Evolutionary conservation across 1,140 invertebrate species (phyloP).

Genomic region (Goniozus legneri): DNA sequence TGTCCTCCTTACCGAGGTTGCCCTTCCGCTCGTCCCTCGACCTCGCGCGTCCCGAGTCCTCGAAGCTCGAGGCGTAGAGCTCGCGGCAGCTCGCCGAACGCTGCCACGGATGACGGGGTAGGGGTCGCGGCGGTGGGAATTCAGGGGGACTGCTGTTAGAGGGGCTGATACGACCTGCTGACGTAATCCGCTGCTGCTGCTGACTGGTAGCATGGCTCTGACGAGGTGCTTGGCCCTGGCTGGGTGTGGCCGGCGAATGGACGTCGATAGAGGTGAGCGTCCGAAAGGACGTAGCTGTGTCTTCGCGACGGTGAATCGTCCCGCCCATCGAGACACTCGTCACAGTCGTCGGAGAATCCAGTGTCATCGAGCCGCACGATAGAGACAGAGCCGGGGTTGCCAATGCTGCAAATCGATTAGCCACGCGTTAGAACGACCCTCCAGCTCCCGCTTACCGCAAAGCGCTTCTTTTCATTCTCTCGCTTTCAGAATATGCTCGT

Average conservation of each 20-base stretch:
- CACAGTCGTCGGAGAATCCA: constrained; percentile 58
- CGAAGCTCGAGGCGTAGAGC: constrained; percentile 69
- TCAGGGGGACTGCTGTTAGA: constrained; percentile 55
- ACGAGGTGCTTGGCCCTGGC: constrained; percentile 43
- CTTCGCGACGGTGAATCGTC: constrained; percentile 54
- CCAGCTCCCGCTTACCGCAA: too few relatives aligned
- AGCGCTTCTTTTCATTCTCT: too few relatives aligned
- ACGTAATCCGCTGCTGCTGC: constrained; percentile 51
- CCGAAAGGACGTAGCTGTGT: constrained; percentile 56
- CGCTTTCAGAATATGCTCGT: too few relatives aligned
- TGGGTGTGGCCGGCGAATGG: constrained; percentile 53
- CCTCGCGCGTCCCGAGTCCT: constrained; percentile 63
- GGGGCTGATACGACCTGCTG: constrained; percentile 57
- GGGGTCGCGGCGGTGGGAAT: constrained; percentile 47
- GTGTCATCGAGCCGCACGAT: constrained; percentile 62
- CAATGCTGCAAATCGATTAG: constrained; percentile 36
- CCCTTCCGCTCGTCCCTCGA: constrained; percentile 39
- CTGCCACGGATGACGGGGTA: constrained; percentile 62
- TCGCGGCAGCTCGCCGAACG: constrained; percentile 77
- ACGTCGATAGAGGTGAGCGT: constrained; percentile 56
- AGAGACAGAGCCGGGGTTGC: constrained; percentile 57
- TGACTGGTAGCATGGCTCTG: constrained; percentile 45
- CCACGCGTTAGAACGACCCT: background rate
- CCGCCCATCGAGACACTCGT: constrained; percentile 54
- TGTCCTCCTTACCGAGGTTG: constrained; percentile 10